Evolutionary conservation across 2,113 vertebrate species (phyloP), one percentile per base, ranked within the genome.

Genomic region (Pleuronectes platessa): DNA sequence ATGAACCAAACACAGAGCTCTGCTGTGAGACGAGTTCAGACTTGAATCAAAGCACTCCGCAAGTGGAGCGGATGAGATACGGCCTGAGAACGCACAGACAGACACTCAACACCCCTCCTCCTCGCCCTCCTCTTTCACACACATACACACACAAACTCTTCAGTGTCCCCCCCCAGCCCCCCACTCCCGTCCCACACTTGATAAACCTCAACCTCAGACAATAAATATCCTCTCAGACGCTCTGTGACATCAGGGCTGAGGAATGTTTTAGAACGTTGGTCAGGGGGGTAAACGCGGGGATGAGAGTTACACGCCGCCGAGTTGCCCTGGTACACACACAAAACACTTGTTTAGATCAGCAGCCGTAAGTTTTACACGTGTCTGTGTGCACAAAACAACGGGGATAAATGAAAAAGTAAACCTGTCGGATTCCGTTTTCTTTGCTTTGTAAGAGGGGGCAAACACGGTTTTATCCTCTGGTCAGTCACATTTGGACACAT

Each of bases 121-220:
- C 45, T 5, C 45, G 2, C n/a, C 2, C 37, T 3, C 59, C 9
- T 35, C 51, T 62, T 61, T 61, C 56, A 55, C 24, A 35, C 71
- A 49, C 35, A 67, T 24, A 66, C 35, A 27, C 61, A 64, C 40
- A 35, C 51, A 63, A 58, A 72, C 74, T 72, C 75, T 45, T 15
- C 9, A 63, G 59, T 31, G 31, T 6, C 31, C 45, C 31, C 37
- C 76, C 77, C 65, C 71, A 45, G 63, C 45, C 67, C 70, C 59
- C 78, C 58, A 58, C 49, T 5, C 55, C 56, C 49, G 17, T n/a
- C 51, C 51, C 64, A 77, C 80, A 49, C 74, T 78, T 81, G 87
- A 86, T 78, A 84, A 89, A 86, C 86, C 89, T 89, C 76, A 64
- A 68, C 77, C 84, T 68, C 85, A 88, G 89, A 88, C 90, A 88